Evolutionary conservation across 2,113 vertebrate genomes (phyloP), one percentile per base, ranked within the genome.

Genomic region (Panurus biarmicus): DNA sequence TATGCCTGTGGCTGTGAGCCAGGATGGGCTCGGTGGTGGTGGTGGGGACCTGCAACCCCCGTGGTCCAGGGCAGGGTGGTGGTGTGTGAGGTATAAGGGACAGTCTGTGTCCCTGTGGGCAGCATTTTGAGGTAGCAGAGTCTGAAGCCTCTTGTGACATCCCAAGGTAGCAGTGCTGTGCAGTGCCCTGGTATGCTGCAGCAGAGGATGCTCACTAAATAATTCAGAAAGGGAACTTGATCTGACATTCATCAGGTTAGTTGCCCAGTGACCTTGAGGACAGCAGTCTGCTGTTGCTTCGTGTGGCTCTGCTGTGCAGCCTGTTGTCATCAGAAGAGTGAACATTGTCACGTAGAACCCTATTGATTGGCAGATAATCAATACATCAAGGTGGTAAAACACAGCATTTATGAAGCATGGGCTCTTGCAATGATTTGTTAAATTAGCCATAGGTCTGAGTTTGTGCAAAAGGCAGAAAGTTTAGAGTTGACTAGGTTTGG

Each of bases 201-300:
- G 74, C 62, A 45, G 84, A 94, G 87, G 50, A 93, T 93, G 94
- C 64, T 70, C 69, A 16, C 85, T 97, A 78, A 97, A 96, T 97
- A 97, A 97, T 97, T 96, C 94, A 97, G 85, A 71, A 74, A 74
- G 42, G 84, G 82, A 90, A 90, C 82, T 91, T 85, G 90, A 92
- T 86, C 91, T 95, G 96, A 87, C 93, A 82, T 90, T 88, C 90
- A 65, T 93, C 81, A 57, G 85, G 89, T 71, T 73, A 83, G 89
- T 85, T 73, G 50, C 81, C 90, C 0, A 3, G 60, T 61, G 94
- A 97, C 97, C 97, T 91, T 33, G 47, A 53, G 81, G 48, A 23
- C 12, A 2, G 6, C 36, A 28, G 45, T 16, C n/a, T 73, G 66
- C 75, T 94, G 72, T 38, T 12, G 3, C 57, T 87, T 58, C 4